phyloP scores from a whole-genome alignment of 2,113 vertebrate genomes.

The Calyptomena viridis region DNA sequence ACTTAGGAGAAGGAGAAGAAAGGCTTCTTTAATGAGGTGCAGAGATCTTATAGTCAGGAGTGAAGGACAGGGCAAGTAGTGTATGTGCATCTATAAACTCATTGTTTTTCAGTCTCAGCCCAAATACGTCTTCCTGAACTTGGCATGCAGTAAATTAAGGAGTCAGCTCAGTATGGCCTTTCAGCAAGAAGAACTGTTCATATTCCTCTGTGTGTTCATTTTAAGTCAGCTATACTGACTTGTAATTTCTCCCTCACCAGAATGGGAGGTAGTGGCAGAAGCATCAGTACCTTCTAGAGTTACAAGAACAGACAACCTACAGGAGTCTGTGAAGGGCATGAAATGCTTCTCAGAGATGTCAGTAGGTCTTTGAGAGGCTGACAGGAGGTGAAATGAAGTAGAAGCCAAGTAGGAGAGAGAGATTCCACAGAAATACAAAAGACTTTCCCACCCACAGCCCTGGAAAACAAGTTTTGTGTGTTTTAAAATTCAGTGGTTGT shows the following conservation, averaged over 20 bases:
- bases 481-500: slow-evolving; percentile 17
- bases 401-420: background rate
- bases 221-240: background rate
- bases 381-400: slow-evolving; percentile 10
- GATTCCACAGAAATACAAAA: background rate
- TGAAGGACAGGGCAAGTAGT: background rate
- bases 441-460: background rate
- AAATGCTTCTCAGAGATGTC: background rate
- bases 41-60: background rate
- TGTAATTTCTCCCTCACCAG: background rate
- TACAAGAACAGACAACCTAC: background rate
- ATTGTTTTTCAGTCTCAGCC: background rate
- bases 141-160: background rate
- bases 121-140: background rate
- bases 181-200: background rate
- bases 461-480: background rate
- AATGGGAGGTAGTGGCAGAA: background rate
- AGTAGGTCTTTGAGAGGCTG: background rate
- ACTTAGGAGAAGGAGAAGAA: background rate
- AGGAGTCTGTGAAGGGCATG: background rate
- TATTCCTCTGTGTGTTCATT: background rate
- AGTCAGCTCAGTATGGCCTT: background rate
- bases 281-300: background rate
- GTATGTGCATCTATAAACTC: background rate
- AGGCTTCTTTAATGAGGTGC: background rate